Conservation (phyloP, 1,140 invertebrate species). For the Cyclargus thomasi region DNA sequence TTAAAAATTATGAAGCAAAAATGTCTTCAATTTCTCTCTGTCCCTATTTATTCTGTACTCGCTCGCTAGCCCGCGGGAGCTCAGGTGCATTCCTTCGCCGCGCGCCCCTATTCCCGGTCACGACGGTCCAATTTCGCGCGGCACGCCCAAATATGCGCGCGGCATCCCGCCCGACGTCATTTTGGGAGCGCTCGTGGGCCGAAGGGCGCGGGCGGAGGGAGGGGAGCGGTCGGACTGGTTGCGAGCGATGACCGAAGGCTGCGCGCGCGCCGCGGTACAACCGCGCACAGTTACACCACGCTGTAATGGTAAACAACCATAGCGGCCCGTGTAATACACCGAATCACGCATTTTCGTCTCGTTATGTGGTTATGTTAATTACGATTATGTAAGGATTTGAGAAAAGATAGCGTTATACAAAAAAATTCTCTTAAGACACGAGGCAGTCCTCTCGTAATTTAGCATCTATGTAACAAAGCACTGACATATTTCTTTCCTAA, state of each 20-base stretch:
- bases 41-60: conserved; percentile 50
- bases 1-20: too few species aligned
- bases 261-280: conserved; percentile 61
- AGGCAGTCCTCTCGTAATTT: too few species aligned
- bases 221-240: conserved; percentile 66
- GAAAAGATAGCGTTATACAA: too few species aligned
- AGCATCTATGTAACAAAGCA: neutral
- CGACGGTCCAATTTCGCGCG: conserved; percentile 35
- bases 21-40: too few species aligned
- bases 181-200: conserved; percentile 48
- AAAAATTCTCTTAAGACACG: too few species aligned
- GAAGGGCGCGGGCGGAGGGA: conserved; percentile 45
- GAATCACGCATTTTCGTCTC: neutral
- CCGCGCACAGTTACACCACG: conserved; percentile 29
- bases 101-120: neutral
- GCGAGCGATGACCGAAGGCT: conserved; percentile 71
- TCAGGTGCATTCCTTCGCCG: conserved; percentile 55
- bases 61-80: conserved; percentile 48
- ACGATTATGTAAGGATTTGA: too few species aligned
- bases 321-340: neutral
- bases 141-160: neutral
- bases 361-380: neutral
- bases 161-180: conserved; percentile 26
- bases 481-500: neutral
- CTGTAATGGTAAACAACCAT: neutral